Evolutionary conservation across 2,797 vertebrate genomes (phyloP).

Genomic region (Trachurus trachurus): DNA sequence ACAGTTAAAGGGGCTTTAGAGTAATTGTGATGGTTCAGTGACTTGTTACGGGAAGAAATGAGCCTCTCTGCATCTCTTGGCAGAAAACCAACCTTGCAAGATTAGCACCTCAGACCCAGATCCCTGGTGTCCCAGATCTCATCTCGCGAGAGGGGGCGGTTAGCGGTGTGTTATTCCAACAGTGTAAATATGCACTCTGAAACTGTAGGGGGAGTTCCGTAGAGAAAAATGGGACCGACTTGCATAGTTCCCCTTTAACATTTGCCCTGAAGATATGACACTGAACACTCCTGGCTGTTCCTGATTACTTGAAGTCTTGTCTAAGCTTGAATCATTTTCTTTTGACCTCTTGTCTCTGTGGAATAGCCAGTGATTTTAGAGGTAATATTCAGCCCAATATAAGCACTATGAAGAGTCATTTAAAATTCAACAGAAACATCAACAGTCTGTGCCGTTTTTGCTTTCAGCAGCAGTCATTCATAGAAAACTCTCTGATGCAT

Average conservation of each 20-base stretch:
- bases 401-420: constrained; percentile 18
- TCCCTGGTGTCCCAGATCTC: too few species aligned
- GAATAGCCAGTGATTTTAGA: constrained; percentile 9
- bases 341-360: background rate
- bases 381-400: background rate
- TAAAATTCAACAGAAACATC: constrained; percentile 33
- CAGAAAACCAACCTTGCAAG: too few species aligned
- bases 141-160: too few species aligned
- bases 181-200: too few species aligned
- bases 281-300: constrained; percentile 20
- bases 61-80: too few species aligned
- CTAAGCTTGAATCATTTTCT: constrained; percentile 5
- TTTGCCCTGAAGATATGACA: constrained; percentile 28
- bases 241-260: background rate
- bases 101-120: too few species aligned
- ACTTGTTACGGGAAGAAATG: too few species aligned
- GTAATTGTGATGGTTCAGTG: too few species aligned
- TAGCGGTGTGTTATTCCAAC: too few species aligned
- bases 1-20: constrained; percentile 10
- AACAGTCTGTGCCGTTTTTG: constrained; percentile 3
- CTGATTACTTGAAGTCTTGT: constrained; percentile 14
- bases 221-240: too few species aligned
- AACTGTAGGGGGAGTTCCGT: too few species aligned
- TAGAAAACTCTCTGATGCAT: constrained; percentile 40
- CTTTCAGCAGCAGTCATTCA: constrained; percentile 23